Percentiles rank a stretch among this genome's conserved stretches.
Conservation (phyloP, 1,140 invertebrate genomes). For the Lordiphosa stackelbergi region DNA sequence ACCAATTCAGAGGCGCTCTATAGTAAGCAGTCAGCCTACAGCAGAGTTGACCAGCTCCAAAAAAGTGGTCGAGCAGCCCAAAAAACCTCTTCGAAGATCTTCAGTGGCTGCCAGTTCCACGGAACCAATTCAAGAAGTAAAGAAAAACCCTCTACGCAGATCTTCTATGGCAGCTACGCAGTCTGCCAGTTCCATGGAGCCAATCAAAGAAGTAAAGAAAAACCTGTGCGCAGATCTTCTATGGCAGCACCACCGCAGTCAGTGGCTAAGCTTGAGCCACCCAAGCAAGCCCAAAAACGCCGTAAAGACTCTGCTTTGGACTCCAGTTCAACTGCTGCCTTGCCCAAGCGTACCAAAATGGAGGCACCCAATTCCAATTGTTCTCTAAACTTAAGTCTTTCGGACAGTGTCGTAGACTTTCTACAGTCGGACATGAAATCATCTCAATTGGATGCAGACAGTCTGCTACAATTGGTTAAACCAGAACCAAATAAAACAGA, state of each 20-base stretch:
- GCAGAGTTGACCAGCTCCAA: too few relatives aligned
- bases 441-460: constrained; percentile 12
- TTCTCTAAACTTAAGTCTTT: constrained; percentile 15
- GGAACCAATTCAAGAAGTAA: too few relatives aligned
- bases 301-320: not conserved
- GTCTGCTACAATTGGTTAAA: constrained; percentile 17
- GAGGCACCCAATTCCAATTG: not conserved
- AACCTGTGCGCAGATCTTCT: not conserved
- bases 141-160: too few relatives aligned
- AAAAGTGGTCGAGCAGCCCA: not conserved
- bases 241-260: not conserved
- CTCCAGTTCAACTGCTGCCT: not conserved
- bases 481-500: not conserved
- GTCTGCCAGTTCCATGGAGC: too few relatives aligned
- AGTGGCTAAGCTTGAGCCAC: too few relatives aligned
- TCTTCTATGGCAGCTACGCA: not conserved
- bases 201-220: too few relatives aligned
- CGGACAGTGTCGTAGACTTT: constrained; percentile 15
- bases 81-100: not conserved
- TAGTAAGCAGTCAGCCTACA: not conserved
- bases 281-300: too few relatives aligned
- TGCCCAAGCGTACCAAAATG: constrained; percentile 2
- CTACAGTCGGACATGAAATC: constrained; percentile 16
- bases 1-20: not conserved
- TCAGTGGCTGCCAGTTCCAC: too few relatives aligned